Base-by-base conservation (phyloP, 2,797 vertebrate species). In the Pipistrellus kuhlii region DNA sequence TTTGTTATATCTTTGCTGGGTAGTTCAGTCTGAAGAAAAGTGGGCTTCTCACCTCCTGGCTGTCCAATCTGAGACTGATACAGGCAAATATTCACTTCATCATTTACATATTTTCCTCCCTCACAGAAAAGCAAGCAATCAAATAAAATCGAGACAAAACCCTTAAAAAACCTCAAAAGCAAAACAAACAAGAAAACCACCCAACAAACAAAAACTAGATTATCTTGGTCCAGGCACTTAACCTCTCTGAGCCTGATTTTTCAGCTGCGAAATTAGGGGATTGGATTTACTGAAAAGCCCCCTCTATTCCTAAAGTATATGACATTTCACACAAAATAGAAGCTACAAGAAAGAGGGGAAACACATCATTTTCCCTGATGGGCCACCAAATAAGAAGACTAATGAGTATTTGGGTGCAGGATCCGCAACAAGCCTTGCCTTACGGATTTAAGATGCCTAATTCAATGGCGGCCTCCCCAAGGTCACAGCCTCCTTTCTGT, bases 401-500 rank as follows among this genome's bases (percentile, higher is more conserved):
- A 88, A 96, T 86, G 93, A 93, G 85, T 73, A 27, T 86, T 41
- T 46, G 78, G 69, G 84, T 81, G 11, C 77, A 83, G 53, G 48
- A 89, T 77, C 32, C 30, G 18, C 35, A 89, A 3, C 12, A 59
- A 94, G 87, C 66, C 91, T 93, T 93, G 86, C 66, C 91, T 95
- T 94, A 82, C 68, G 93, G 91, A 94, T 69, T 27, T 38, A 51
- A 94, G 72, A 64, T 59, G 48, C 90, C 83, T 90, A 88, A 85
- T 94, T 96, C 94, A 94, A 73, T 73, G 64, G 92, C 73, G 83
- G 88, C 90, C 82, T 93, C 77, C 53, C 51, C 94, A 94, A 93
- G 95, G 95, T 96, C 85, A 64, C 73, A 90, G 85, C 87, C 95
- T 93, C 77, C 75, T 94, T 94, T 77, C 84, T 51, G 25, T 38